These are phyloP conservation scores for Aplodontia rufa DNA, from an alignment of 2,113 vertebrate genomes.

Conservation along the genomic window DNA sequence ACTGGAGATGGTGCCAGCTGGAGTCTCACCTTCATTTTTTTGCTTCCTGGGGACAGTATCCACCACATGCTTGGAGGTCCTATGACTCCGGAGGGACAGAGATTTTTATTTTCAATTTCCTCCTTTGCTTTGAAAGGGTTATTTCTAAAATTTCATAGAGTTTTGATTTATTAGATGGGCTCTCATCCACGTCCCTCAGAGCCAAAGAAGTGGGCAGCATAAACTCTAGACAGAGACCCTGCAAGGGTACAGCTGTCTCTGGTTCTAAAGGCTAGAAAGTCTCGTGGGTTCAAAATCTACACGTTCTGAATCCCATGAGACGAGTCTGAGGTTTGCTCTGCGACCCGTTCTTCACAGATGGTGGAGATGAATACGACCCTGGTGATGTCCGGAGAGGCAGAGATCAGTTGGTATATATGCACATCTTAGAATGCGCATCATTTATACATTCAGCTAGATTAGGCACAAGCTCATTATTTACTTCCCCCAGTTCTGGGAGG, in stretches of 20 bases:
- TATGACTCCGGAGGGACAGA: background rate
- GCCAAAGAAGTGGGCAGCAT: background rate
- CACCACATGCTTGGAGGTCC: too few species aligned
- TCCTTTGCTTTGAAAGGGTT: background rate
- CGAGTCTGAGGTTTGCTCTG: background rate
- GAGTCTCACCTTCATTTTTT: background rate
- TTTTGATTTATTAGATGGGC: background rate
- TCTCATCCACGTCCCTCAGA: background rate
- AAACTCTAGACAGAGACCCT: background rate
- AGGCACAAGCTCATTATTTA: conserved; percentile 20
- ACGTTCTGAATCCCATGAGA: background rate
- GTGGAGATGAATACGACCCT: conserved; percentile 24
- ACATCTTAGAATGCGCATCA: background rate
- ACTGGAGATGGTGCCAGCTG: background rate
- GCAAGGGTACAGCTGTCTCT: background rate
- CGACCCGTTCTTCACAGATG: background rate
- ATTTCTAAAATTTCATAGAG: background rate
- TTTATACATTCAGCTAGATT: conserved; percentile 38
- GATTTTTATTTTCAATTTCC: background rate
- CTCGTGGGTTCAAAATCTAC: background rate
- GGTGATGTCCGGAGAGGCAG: background rate
- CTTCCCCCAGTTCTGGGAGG: background rate
- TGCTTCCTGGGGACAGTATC: background rate
- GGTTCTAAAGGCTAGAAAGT: background rate
- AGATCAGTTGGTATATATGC: background rate